Evolutionary conservation across 1,140 invertebrate species (phyloP).

Genomic region (Heliconius himera): DNA sequence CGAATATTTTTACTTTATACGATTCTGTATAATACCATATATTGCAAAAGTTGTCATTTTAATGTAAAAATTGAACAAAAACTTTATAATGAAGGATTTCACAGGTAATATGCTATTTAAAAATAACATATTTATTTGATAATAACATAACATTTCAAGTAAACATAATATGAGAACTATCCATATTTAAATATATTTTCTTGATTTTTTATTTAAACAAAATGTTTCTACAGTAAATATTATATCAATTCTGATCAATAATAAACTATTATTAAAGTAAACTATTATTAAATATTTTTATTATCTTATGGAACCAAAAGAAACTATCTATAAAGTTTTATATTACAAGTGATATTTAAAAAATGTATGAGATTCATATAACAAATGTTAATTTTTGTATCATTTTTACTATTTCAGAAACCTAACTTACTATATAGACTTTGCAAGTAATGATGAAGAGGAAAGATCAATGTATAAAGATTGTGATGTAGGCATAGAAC

Average conservation of each 20-base stretch:
- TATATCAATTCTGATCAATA: too few species aligned
- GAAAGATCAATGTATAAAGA: slow-evolving; percentile 49
- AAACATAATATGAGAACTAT: background rate
- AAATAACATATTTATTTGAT: background rate
- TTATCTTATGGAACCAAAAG: too few species aligned
- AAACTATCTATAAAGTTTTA: too few species aligned
- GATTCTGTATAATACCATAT: slow-evolving; percentile 8
- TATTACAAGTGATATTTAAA: background rate
- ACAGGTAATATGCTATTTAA: slow-evolving; percentile 50
- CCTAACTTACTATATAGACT: slow-evolving; percentile 55
- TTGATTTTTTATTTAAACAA: too few species aligned
- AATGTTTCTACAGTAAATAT: too few species aligned
- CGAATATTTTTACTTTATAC: background rate
- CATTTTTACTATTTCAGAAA: slow-evolving; percentile 54
- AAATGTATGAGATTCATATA: background rate
- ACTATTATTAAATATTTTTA: too few species aligned
- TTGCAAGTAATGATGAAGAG: slow-evolving; percentile 45
- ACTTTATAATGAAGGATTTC: slow-evolving; percentile 63
- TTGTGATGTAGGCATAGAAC: slow-evolving; percentile 57
- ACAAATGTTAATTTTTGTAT: background rate
- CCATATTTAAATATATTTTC: too few species aligned
- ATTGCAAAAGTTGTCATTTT: slow-evolving; percentile 53
- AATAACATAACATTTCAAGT: background rate
- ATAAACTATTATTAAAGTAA: too few species aligned
- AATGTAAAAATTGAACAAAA: slow-evolving; percentile 57